phyloP scores from a whole-genome alignment of 2,888 invertebrate genomes.

The Adineta ricciae region DNA sequence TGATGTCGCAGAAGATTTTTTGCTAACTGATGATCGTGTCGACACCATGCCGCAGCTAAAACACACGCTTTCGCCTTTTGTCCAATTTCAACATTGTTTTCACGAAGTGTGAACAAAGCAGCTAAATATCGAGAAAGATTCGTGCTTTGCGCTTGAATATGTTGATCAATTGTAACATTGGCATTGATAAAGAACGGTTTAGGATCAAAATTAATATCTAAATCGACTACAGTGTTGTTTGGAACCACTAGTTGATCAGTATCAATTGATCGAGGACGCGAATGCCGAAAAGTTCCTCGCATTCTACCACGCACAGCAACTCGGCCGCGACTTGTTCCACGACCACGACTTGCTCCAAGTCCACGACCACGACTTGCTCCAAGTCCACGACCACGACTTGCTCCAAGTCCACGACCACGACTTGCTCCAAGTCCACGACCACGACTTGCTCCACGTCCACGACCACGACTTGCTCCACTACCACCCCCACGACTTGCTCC shows the following conservation, averaged over 20 bases:
- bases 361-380: no score
- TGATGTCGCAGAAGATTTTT: constrained; percentile 40
- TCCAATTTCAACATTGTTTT: constrained; percentile 20
- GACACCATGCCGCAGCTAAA: constrained; percentile 45
- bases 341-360: no score
- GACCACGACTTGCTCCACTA: no score
- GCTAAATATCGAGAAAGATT: constrained; percentile 24
- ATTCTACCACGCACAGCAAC: no score
- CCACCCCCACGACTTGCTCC: no score
- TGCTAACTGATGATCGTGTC: constrained; percentile 42
- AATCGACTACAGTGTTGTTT: neutral
- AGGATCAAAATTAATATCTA: neutral
- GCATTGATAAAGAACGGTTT: constrained; percentile 24
- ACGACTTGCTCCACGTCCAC: no score
- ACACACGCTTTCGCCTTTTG: constrained; percentile 43
- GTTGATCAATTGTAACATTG: constrained; percentile 25
- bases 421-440: no score
- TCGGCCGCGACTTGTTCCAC: no score
- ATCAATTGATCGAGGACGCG: no score
- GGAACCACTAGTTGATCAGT: neutral
- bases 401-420: no score
- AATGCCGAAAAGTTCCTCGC: no score
- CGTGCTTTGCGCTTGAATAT: neutral
- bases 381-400: no score
- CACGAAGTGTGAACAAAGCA: constrained; percentile 22